Evolutionary conservation across 1,140 invertebrate species (phyloP).

Genomic region (Cotesia chilonis): DNA sequence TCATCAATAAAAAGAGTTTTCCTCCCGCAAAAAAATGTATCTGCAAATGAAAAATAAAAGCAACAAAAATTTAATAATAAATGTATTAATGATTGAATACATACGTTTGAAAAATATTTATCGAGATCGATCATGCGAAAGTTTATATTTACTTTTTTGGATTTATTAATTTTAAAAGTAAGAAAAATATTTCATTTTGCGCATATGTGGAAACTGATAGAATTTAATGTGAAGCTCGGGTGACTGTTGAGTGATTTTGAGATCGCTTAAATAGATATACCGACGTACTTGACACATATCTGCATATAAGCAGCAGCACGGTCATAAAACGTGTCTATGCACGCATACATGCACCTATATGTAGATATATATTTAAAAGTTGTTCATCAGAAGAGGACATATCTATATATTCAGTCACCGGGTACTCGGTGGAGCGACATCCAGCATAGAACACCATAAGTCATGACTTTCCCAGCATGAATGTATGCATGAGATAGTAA

Average conservation of each 20-base stretch:
- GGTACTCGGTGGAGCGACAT: conserved; percentile 39
- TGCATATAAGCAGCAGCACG: background rate
- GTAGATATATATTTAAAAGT: background rate
- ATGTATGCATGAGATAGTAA: conserved; percentile 66
- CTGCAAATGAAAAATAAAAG: no score
- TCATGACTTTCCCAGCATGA: conserved; percentile 58
- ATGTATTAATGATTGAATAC: no score
- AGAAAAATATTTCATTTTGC: background rate
- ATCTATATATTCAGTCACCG: conserved; percentile 34
- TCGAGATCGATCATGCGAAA: no score
- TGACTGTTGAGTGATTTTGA: conserved; percentile 58
- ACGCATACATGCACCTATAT: conserved; percentile 1
- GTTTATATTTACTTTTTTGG: no score
- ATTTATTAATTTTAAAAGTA: no score
- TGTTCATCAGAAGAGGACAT: conserved; percentile 11
- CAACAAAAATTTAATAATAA: no score
- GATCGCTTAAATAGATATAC: background rate
- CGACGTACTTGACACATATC: background rate
- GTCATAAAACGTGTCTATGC: background rate
- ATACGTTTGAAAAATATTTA: no score
- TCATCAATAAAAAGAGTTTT: no score
- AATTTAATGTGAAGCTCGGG: conserved; percentile 58
- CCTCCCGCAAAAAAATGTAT: no score
- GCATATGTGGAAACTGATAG: background rate
- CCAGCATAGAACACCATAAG: conserved; percentile 50